Evolutionary conservation across 1,140 invertebrate genomes (phyloP), one percentile per base, ranked within the genome.

Genomic region (Hesperophylax magnus): DNA sequence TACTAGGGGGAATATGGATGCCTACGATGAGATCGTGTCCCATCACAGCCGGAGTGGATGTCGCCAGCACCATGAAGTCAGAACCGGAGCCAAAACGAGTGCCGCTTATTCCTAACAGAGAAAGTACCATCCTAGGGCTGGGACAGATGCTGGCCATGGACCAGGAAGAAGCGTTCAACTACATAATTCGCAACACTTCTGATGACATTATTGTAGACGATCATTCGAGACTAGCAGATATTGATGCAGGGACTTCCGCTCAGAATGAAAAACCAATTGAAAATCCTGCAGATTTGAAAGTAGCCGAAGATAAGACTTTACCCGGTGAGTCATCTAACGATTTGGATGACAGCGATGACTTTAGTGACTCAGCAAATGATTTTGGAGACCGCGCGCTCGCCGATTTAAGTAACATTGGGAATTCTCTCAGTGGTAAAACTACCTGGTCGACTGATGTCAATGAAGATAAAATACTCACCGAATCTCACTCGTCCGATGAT

Each of bases 1-100:
- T 95, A 84, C 89, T 98, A 78, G 94, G 97, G 20, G 97, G 97
- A 17, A 90, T 98, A 39, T 97, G 95, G 94, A 93, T 94, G 15
- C 94, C 94, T 9, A 94, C 94, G 9, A 91, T 95, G 87, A 94
- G 93, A 87, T 92, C 91, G 24, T 94, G 92, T 85, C 95, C 93
- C 58, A 92, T 93, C 80, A 86, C 87, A 85, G 91, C 89, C 76
- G 93, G 93, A 1, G 88, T 94, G 7, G 95, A 96, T 89, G 92
- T 96, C 11, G 94, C 93, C 11, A 93, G 93, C 79, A 94, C 93
- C 9, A 88, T 95, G 17, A 87, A 84, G n/a, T 91, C 92, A 76
- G 85, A 88, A 80, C 81, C 85, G 0, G 87, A 87, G 85, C 86
- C 86, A 82, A 84, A 86, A 77, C 9, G 39, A 47, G 89, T 85